Percentiles rank a stretch among this genome's conserved stretches.
Evolutionary conservation across 2,888 invertebrate genomes (phyloP).

Genomic region (Hypercompe scribonia): DNA sequence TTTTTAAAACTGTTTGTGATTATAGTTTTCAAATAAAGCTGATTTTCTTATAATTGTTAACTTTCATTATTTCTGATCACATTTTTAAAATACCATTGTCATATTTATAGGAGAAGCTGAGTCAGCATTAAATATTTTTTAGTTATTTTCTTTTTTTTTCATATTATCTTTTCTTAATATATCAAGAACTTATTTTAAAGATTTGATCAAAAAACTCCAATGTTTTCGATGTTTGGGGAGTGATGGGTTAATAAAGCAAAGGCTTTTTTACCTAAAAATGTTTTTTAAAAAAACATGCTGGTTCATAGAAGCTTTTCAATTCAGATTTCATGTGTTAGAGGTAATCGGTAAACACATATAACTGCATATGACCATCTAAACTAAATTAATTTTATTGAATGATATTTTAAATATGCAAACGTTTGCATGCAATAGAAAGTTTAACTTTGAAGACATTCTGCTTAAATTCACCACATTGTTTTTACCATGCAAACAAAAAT

Average conservation of each 20-base stretch:
- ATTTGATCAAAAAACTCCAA: neutral
- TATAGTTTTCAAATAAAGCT: neutral
- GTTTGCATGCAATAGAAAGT: neutral
- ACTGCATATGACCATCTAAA: neutral
- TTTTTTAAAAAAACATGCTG: neutral
- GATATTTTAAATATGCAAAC: neutral
- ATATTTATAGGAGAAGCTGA: neutral
- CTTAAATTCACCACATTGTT: neutral
- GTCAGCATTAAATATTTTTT: neutral
- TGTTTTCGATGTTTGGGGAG: neutral
- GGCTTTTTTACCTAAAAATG: neutral
- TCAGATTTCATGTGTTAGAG: neutral
- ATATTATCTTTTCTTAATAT: neutral
- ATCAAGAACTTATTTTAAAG: neutral
- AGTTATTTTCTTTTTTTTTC: neutral
- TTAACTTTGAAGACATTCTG: neutral
- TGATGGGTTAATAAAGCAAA: neutral
- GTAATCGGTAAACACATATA: neutral
- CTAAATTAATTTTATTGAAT: neutral
- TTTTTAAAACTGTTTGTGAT: too few species aligned
- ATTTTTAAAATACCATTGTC: neutral
- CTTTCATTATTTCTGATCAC: neutral
- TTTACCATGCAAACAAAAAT: neutral
- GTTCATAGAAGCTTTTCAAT: neutral
- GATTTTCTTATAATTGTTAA: neutral